phyloP scores from a whole-genome alignment of 1,140 invertebrate species.

The Drosophila nigrodunni region DNA sequence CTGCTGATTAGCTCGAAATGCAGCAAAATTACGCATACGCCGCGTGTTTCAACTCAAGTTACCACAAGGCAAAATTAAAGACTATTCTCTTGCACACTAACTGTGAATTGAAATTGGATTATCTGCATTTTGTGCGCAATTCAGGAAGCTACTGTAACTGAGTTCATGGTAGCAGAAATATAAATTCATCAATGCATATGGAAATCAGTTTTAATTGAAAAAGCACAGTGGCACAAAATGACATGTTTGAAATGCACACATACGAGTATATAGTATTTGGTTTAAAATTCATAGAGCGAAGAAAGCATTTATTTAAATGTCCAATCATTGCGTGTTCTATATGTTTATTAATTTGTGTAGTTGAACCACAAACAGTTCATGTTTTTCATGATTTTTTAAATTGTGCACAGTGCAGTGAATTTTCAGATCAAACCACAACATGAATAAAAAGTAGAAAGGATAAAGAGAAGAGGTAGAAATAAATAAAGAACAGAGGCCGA shows the following conservation, averaged over 20 bases:
- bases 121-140: too few species aligned
- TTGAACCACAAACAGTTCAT: too few species aligned
- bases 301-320: neutral
- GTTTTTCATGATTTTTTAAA: conserved; percentile 5
- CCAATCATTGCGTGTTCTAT: conserved; percentile 3
- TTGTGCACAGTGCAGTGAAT: conserved; percentile 8
- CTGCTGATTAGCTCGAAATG: conserved; percentile 34
- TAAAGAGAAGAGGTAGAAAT: conserved; percentile 40
- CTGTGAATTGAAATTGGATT: conserved; percentile 9
- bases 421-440: conserved; percentile 34
- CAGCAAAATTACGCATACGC: conserved; percentile 46
- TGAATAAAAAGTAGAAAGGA: conserved; percentile 1
- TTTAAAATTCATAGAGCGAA: neutral
- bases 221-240: conserved; percentile 10
- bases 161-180: conserved; percentile 28
- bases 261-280: neutral
- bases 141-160: too few species aligned
- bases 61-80: conserved; percentile 8
- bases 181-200: conserved; percentile 45
- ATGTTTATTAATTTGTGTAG: neutral
- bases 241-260: neutral
- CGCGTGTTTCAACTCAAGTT: conserved; percentile 10
- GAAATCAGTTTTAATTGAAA: conserved; percentile 56
- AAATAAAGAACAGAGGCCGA: conserved; percentile 54
- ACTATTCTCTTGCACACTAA: neutral